Evolutionary conservation across 2,113 vertebrate genomes (phyloP), one percentile per base, ranked within the genome.

Genomic region (Poeciliopsis retropinna): DNA sequence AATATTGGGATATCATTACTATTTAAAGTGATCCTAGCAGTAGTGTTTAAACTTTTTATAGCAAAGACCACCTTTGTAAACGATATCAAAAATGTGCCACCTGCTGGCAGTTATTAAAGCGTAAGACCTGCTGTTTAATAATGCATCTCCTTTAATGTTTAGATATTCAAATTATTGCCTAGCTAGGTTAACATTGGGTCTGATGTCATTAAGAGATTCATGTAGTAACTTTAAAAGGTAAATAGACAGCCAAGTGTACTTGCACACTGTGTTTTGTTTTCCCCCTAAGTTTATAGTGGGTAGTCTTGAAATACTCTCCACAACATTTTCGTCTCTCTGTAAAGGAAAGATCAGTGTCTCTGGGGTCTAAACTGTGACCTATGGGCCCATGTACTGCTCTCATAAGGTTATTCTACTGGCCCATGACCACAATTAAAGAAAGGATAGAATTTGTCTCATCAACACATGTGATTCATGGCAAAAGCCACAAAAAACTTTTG

Each of bases 1-100:
- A 54, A 44, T 79, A 87, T 81, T 79, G 82, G 86, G 80, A 88
- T 74, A 65, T 88, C 88, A 93, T 93, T 94, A 93, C 80, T 88
- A 92, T 93, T 92, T 93, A 92, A 82, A 93, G 91, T 64, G 64
- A 27, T 68, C 28, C 54, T 79, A 31, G 69, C 34, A 66, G 51
- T 54, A 54, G 22, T 54, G 19, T 5, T 54, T 19, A 54, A 25
- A 54, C 51, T 54, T 54, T 54, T 54, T 54, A 54, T 25, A 22
- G 17, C 7, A 54, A 22, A 22, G 22, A 54, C 51, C 51, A 25
- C 51, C 7, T 22, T 8, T 22, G 51, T 2, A 54, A 54, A 54
- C 19, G 25, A 17, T 54, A 54, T 0, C 15, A 54, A 54, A 54
- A 54, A 22, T 22, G 51, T 54, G 51, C 51, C 19, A 54, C 22